phyloP scores from a whole-genome alignment of 2,888 invertebrate genomes.

The Yponomeuta cagnagella region DNA sequence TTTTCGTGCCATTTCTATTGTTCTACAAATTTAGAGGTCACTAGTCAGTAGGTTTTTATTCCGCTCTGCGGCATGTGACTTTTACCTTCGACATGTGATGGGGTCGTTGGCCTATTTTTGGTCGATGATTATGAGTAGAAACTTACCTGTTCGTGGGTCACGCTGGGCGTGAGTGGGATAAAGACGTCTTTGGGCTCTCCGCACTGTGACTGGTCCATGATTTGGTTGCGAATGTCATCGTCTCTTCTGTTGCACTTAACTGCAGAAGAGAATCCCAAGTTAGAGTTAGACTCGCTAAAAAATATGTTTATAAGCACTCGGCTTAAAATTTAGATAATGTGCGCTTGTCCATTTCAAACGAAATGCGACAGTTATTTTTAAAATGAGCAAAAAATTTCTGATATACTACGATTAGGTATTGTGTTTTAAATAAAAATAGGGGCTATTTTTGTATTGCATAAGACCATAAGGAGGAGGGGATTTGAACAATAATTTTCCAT shows the following conservation, averaged over 20 bases:
- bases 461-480: no score
- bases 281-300: not conserved
- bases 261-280: constrained; percentile 32
- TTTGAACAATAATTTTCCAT: no score
- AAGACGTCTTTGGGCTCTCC: constrained; percentile 62
- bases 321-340: no score
- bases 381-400: no score
- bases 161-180: constrained; percentile 44
- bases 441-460: no score
- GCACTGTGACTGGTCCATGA: constrained; percentile 57
- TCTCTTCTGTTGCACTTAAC: constrained; percentile 49
- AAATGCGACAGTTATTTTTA: no score
- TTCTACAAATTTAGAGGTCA: not conserved
- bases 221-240: constrained; percentile 41
- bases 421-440: no score
- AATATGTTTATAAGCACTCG: no score
- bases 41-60: not conserved
- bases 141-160: constrained; percentile 55
- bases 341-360: no score
- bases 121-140: constrained; percentile 18
- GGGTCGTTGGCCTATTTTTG: not conserved
- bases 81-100: not conserved
- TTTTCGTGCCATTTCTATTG: not conserved
- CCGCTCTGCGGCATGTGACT: not conserved
- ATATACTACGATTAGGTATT: no score